Conservation (phyloP, 2,113 vertebrate species). For the Bombycilla garrulus region DNA sequence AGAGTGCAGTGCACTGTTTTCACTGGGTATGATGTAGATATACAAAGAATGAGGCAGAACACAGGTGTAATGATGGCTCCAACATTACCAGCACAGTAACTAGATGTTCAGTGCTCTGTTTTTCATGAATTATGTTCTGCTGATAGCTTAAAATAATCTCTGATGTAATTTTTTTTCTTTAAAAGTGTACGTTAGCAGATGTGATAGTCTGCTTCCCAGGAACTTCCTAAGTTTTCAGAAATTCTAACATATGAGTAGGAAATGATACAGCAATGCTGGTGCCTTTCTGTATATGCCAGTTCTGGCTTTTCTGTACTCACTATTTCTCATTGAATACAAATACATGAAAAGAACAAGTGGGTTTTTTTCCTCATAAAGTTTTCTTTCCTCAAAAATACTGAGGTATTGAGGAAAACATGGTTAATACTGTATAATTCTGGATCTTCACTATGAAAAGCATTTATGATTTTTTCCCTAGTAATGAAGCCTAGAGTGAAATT, state of each 20-base stretch:
- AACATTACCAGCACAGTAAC: background rate
- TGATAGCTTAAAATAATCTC: background rate
- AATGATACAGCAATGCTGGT: background rate
- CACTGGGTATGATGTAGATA: accelerated
- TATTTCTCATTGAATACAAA: background rate
- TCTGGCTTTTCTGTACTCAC: background rate
- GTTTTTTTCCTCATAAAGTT: background rate
- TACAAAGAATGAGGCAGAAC: background rate
- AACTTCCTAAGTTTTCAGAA: background rate
- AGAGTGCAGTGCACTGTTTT: background rate
- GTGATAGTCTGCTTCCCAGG: background rate
- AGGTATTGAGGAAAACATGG: background rate
- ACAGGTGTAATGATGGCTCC: background rate
- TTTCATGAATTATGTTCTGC: background rate
- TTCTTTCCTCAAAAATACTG: background rate
- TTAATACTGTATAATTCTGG: background rate
- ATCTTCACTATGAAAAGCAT: background rate
- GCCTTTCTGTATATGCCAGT: background rate
- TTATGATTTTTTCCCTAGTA: background rate
- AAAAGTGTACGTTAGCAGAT: background rate
- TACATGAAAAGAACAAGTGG: background rate
- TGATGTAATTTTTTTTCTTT: background rate
- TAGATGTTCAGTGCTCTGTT: background rate
- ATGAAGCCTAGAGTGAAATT: background rate
- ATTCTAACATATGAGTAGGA: background rate